phyloP scores from a whole-genome alignment of 35 echinoderm and acorn worm species.

The Lytechinus variegatus region DNA sequence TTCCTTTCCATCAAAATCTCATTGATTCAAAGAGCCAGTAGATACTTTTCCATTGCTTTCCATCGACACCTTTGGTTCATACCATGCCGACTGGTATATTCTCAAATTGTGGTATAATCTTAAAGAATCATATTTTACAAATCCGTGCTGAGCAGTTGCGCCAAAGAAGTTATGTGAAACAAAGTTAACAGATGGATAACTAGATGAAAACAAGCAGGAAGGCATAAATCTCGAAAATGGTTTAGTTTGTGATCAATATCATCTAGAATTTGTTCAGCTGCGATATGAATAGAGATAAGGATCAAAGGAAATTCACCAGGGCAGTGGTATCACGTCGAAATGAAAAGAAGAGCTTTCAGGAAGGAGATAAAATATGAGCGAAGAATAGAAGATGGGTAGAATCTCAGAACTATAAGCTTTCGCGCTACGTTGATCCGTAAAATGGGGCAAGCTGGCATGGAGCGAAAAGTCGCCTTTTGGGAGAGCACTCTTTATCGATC shows the following conservation, averaged over 20 bases:
- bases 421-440: neutral
- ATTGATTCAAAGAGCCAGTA: too few relatives aligned
- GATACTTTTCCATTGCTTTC: too few relatives aligned
- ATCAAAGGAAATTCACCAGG: neutral
- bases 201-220: too few relatives aligned
- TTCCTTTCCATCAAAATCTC: too few relatives aligned
- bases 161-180: too few relatives aligned
- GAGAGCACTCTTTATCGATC: constrained; percentile 1
- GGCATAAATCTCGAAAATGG: neutral
- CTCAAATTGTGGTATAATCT: neutral
- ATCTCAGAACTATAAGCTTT: neutral
- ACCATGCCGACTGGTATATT: neutral
- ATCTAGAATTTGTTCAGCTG: neutral
- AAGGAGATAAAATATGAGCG: neutral
- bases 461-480: neutral
- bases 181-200: too few relatives aligned
- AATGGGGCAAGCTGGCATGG: neutral
- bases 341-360: neutral
- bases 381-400: neutral
- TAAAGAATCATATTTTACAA: neutral
- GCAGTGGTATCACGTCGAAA: neutral
- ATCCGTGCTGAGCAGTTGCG: neutral
- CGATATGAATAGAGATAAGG: neutral
- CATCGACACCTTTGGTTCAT: neutral
- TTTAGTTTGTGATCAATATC: neutral